These are phyloP conservation scores for Apamea anceps DNA, from an alignment of 2,888 invertebrate species.

Conservation along the genomic window DNA sequence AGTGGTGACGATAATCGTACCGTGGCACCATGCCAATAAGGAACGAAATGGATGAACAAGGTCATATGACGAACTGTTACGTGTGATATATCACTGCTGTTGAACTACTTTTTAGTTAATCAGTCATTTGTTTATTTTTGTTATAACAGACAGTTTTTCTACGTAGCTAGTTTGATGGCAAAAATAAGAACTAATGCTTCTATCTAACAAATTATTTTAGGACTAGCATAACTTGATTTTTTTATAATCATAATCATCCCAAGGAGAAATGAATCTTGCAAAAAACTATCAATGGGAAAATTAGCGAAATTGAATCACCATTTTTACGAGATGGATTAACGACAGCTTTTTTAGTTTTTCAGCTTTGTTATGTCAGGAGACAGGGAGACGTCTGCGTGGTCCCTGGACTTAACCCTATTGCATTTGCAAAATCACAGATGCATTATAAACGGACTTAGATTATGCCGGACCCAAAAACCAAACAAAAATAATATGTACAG, in stretches of 20 bases:
- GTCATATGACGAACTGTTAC: constrained; percentile 61
- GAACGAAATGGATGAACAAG: constrained; percentile 77
- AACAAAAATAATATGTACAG: no score
- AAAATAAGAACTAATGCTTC: no score
- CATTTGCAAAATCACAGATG: no score
- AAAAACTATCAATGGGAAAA: not conserved
- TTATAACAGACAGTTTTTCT: not conserved
- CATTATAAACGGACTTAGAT: no score
- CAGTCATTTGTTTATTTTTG: constrained; percentile 1
- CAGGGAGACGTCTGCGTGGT: not conserved
- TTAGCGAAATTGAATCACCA: not conserved
- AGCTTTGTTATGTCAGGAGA: not conserved
- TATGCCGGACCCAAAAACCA: not conserved
- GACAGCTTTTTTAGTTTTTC: no score
- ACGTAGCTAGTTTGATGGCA: not conserved
- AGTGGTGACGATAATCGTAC: constrained; percentile 35
- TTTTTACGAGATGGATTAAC: not conserved
- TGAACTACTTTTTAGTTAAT: constrained; percentile 29
- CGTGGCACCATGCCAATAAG: constrained; percentile 82
- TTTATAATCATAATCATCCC: not conserved
- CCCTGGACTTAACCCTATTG: not conserved
- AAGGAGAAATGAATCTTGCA: no score
- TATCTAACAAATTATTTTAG: not conserved
- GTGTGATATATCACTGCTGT: constrained; percentile 17
- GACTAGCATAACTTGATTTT: not conserved